Conservation (phyloP, 2,888 invertebrate genomes). For the Dicycla oo region DNA sequence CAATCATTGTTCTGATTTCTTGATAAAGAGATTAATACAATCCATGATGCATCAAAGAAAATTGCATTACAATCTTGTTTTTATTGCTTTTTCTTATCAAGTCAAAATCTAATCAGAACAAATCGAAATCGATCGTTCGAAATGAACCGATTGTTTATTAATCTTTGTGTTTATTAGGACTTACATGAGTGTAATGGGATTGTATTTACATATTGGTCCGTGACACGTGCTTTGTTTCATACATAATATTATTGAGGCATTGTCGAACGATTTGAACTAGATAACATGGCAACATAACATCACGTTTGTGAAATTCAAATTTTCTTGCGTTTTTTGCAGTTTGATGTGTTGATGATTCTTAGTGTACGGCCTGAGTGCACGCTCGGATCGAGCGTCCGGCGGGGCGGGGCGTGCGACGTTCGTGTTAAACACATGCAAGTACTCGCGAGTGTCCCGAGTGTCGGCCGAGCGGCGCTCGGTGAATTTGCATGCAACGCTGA, state of each 20-base stretch:
- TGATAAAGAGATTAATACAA: conserved; percentile 11
- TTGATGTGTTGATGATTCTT: no score
- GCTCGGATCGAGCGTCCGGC: no score
- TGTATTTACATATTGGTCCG: neutral
- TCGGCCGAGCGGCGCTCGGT: no score
- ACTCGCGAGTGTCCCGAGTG: no score
- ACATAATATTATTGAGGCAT: neutral
- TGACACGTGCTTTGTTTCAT: neutral
- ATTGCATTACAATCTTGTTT: conserved; percentile 1
- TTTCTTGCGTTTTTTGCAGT: no score
- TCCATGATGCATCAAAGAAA: neutral
- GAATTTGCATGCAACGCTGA: no score
- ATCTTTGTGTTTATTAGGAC: conserved; percentile 11
- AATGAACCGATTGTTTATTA: no score
- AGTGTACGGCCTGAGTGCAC: no score
- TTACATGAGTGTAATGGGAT: neutral
- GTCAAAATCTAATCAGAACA: conserved; percentile 12
- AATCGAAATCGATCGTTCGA: no score
- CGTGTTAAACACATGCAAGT: no score
- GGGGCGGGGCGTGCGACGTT: no score
- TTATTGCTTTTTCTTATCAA: conserved; percentile 28
- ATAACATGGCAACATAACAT: neutral
- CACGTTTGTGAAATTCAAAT: no score
- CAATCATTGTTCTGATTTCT: neutral
- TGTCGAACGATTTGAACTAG: neutral